phyloP scores from a whole-genome alignment of 2,113 vertebrate species.

The Rhabdornis inornatus region DNA sequence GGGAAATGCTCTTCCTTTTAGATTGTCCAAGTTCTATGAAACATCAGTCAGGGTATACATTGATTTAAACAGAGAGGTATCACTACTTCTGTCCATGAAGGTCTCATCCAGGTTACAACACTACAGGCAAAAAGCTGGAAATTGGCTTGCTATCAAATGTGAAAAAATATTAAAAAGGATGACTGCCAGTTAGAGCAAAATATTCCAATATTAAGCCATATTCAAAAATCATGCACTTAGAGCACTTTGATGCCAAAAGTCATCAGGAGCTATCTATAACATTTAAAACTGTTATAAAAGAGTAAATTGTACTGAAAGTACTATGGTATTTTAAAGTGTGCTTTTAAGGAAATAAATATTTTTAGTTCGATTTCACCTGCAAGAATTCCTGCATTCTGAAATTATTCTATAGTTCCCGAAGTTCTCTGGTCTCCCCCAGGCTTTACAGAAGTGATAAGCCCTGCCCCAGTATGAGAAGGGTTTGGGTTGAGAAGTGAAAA shows the following conservation, averaged over 20 bases:
- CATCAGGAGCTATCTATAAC: background rate
- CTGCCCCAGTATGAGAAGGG: fast-evolving
- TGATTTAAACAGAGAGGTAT: background rate
- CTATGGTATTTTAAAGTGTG: background rate
- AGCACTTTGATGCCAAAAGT: background rate
- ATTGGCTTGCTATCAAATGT: background rate
- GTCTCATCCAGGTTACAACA: background rate
- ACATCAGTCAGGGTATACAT: background rate
- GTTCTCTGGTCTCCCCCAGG: fast-evolving
- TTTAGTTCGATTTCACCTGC: background rate
- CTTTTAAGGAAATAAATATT: background rate
- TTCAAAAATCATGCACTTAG: background rate
- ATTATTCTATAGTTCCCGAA: background rate
- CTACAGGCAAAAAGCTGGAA: background rate
- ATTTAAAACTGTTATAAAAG: background rate
- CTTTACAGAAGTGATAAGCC: background rate
- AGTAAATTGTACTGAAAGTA: background rate
- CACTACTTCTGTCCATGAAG: background rate
- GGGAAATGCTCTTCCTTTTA: background rate
- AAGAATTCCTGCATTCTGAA: background rate
- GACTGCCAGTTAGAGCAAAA: background rate
- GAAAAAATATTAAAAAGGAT: background rate
- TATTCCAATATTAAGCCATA: background rate
- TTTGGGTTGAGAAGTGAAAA: background rate
- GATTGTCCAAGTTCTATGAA: background rate